These are phyloP conservation scores for Danaus plexippus DNA, from an alignment of 1,140 invertebrate genomes.

Conservation along the genomic window DNA sequence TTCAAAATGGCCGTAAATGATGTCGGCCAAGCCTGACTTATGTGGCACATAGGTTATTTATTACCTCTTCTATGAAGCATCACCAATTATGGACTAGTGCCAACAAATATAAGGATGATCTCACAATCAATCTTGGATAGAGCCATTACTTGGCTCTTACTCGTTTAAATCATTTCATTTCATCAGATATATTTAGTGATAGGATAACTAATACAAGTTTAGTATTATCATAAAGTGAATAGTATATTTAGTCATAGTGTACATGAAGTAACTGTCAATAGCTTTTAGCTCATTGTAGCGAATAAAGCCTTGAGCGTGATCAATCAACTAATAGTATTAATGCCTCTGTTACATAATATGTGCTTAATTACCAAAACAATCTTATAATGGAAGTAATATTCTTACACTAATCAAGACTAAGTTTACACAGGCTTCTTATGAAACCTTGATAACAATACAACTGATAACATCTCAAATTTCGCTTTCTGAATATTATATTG, in stretches of 20 bases:
- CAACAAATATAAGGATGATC: constrained; percentile 10
- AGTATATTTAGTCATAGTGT: constrained; percentile 3
- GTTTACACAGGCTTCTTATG: background rate
- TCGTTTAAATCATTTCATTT: too few relatives aligned
- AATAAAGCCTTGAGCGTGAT: too few relatives aligned
- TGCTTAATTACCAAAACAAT: too few relatives aligned
- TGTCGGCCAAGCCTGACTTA: background rate
- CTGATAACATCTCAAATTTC: constrained; percentile 5
- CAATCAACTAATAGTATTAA: too few relatives aligned
- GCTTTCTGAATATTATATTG: constrained; percentile 11
- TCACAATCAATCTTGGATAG: constrained; percentile 5
- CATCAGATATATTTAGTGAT: too few relatives aligned
- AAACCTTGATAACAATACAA: background rate
- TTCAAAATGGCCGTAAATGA: background rate
- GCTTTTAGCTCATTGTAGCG: too few relatives aligned
- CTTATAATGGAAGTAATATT: too few relatives aligned
- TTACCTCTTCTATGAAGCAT: constrained; percentile 1
- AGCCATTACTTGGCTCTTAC: too few relatives aligned
- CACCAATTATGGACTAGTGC: constrained; percentile 10
- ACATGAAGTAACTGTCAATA: background rate
- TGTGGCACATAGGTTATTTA: background rate
- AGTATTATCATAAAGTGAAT: background rate
- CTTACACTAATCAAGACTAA: background rate
- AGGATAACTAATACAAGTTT: too few relatives aligned
- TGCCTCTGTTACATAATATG: too few relatives aligned